Base-by-base conservation (phyloP, 1,140 invertebrate species). In the Tetragnatha versicolor region DNA sequence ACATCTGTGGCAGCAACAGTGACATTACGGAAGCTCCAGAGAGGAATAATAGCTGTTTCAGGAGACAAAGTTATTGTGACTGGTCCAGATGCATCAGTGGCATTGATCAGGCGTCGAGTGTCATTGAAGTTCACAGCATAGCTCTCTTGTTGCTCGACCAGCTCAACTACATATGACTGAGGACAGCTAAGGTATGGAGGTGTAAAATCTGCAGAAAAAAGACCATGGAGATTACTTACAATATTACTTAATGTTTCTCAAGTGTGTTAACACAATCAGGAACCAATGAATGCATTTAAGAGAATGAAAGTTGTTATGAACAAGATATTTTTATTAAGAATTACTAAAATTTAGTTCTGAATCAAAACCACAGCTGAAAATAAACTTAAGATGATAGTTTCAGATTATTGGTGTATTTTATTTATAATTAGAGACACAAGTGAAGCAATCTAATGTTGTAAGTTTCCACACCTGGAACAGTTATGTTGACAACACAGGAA, bases 401-500 rank as follows among this genome's bases (percentile, higher is more conserved):
- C n/a, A n/a, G n/a, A n/a, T n/a, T n/a, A n/a, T n/a, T n/a, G n/a
- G n/a, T n/a, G n/a, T n/a, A 14, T 45, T 3, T 3, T n/a, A 1
- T 10, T 3, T 14, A 45, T 3, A 45, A 42, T 42, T 9, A 42
- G 39, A 42, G 17, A 42, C 17, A 42, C 39, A 42, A 42, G 6
- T 42, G 17, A 9, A 9, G 17, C 6, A 42, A 42, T 42, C 6
- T 42, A 42, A 9, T 42, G 39, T 42, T 42, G 17, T 42, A 42
- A 42, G 22, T 31, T 55, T 39, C 6, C n/a, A 31, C 86, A 90
- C 89, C 90, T 37, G 93, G 93, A 3, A 96, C 93, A 6, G 94
- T 96, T 22, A 97, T 96, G 83, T 97, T 97, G 4, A 98, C 94
- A 88, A 95, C 93, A 84, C 96, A 98, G 85, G 97, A 97, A 29